phyloP scores from a whole-genome alignment of 2,113 vertebrate species.

The Sciurus niger region DNA sequence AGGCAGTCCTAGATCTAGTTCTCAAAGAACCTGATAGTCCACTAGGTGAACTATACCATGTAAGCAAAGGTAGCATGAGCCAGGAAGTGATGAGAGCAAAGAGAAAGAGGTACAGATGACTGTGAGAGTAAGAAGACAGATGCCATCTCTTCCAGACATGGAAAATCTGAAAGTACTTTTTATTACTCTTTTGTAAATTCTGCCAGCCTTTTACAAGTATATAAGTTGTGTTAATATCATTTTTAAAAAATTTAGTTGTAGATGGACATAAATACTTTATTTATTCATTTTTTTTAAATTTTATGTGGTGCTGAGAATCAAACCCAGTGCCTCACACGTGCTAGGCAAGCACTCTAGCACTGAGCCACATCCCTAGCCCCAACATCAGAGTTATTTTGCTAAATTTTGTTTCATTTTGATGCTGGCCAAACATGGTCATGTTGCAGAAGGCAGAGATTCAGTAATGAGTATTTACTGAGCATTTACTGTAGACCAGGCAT shows the following conservation, averaged over 20 bases:
- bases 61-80: constrained; percentile 7
- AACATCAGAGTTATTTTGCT: neutral
- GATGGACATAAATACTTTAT: no score
- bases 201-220: neutral
- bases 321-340: no score
- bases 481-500: neutral
- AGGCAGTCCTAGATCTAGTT: neutral
- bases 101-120: neutral
- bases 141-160: neutral
- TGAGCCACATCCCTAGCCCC: no score
- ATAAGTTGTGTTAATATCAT: neutral
- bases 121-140: neutral
- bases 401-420: constrained; percentile 21
- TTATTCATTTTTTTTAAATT: no score
- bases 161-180: neutral
- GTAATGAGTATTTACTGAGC: neutral
- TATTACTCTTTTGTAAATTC: neutral
- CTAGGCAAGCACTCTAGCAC: no score
- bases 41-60: neutral
- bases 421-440: neutral
- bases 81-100: neutral
- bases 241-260: neutral
- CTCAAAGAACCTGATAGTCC: neutral
- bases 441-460: neutral
- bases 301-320: no score